A percentile compares a stretch with the other conserved stretches of the same genome.
phyloP scores from a whole-genome alignment of 2,797 vertebrate genomes.

The Erethizon dorsatum region DNA sequence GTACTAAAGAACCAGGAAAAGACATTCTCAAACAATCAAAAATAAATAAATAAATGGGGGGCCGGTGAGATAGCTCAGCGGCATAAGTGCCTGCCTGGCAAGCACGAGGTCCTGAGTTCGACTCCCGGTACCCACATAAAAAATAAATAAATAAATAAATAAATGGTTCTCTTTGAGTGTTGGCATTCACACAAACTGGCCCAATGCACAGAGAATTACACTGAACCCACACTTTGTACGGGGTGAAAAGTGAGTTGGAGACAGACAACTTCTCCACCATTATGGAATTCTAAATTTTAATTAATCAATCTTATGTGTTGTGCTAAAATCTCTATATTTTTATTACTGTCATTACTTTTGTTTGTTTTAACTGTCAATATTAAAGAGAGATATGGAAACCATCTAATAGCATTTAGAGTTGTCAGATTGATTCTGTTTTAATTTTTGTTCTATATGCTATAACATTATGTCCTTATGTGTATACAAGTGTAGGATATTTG shows the following conservation, averaged over 20 bases:
- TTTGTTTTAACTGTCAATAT: not conserved
- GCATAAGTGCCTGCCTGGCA: too few species aligned
- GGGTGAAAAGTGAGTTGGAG: not conserved
- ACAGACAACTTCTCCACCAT: not conserved
- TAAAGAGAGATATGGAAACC: not conserved
- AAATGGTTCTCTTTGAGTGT: not conserved
- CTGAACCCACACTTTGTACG: not conserved
- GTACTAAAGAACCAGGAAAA: not conserved
- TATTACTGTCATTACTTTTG: not conserved
- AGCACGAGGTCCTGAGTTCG: too few species aligned
- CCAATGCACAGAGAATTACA: not conserved
- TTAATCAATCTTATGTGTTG: not conserved
- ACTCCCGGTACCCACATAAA: too few species aligned
- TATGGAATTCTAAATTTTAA: not conserved
- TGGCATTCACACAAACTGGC: fast-evolving
- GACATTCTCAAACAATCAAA: not conserved
- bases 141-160: too few species aligned
- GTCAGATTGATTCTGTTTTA: not conserved
- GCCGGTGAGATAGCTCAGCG: too few species aligned
- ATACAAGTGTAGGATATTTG: not conserved
- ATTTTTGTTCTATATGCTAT: not conserved
- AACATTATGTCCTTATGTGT: not conserved
- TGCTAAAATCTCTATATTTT: not conserved
- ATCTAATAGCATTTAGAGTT: not conserved
- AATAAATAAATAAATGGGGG: too few species aligned